Conservation (phyloP, 2,888 invertebrate species). For the Himalopsyche japonica region DNA sequence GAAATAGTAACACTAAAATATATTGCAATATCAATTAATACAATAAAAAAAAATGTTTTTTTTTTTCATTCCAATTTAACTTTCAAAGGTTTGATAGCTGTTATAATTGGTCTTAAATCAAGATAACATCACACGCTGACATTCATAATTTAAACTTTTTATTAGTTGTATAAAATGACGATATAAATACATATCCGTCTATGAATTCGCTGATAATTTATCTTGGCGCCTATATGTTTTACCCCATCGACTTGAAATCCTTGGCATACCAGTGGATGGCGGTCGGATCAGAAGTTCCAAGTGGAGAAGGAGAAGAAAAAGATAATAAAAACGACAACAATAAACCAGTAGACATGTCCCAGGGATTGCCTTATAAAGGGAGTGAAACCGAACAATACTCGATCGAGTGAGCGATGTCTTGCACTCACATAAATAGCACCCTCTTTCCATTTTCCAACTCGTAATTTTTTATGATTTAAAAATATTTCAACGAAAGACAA, state of each 20-base stretch:
- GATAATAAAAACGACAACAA: constrained; percentile 9
- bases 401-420: constrained; percentile 14
- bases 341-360: constrained; percentile 4
- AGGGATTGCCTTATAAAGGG: constrained; percentile 13
- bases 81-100: too few species aligned
- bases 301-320: background rate
- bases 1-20: too few species aligned
- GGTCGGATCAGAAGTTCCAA: background rate
- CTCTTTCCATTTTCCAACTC: background rate
- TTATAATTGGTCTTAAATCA: too few species aligned
- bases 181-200: too few species aligned
- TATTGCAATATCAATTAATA: too few species aligned
- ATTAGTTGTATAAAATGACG: too few species aligned
- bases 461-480: background rate
- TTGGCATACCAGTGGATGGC: background rate
- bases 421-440: background rate
- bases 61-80: too few species aligned
- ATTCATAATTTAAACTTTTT: too few species aligned
- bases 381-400: constrained; percentile 13
- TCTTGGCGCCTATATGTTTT: background rate
- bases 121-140: too few species aligned
- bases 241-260: background rate
- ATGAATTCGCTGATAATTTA: too few species aligned
- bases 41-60: too few species aligned
- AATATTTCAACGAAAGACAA: too few species aligned